Evolutionary conservation across 2,113 vertebrate genomes (phyloP).

Genomic region (Bettongia penicillata): DNA sequence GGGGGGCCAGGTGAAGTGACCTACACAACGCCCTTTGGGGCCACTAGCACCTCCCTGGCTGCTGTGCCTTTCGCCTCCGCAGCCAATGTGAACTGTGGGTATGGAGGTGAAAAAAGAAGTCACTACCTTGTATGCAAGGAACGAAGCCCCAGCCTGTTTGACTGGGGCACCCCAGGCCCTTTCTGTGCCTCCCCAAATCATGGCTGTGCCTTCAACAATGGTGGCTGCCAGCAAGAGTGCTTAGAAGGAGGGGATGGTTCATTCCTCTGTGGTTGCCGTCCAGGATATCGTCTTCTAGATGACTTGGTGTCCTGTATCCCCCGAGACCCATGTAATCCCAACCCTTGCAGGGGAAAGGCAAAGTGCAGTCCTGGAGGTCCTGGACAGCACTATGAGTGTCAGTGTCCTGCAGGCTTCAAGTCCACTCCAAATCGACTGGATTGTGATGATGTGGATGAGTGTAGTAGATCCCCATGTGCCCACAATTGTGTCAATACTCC

Average conservation of each 20-base stretch:
- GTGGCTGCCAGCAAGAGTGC: slow-evolving; percentile 85
- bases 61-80: slow-evolving; percentile 82
- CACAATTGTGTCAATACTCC: slow-evolving; percentile 83
- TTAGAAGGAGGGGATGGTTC: slow-evolving; percentile 27
- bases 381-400: slow-evolving; percentile 67
- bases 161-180: slow-evolving; percentile 78
- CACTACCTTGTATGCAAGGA: slow-evolving; percentile 76
- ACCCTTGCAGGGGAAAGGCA: slow-evolving; percentile 72
- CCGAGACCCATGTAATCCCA: slow-evolving; percentile 77
- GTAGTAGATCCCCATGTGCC: slow-evolving; percentile 64
- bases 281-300: slow-evolving; percentile 74
- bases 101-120: accelerated
- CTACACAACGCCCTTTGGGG: slow-evolving; percentile 82
- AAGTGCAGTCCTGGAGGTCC: not conserved
- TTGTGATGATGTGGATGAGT: slow-evolving; percentile 82
- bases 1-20: slow-evolving; percentile 76
- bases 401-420: slow-evolving; percentile 79
- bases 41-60: slow-evolving; percentile 67
- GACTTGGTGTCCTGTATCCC: slow-evolving; percentile 81
- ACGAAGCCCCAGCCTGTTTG: slow-evolving; percentile 29
- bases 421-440: accelerated
- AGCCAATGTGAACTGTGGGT: slow-evolving; percentile 74
- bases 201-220: slow-evolving; percentile 76
- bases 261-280: slow-evolving; percentile 80
- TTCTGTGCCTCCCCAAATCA: slow-evolving; percentile 75